Percentiles rank a stretch among this genome's conserved stretches.
These are phyloP conservation scores for Brachypteracias leptosomus DNA, from an alignment of 2,113 vertebrate species.

Conservation along the genomic window DNA sequence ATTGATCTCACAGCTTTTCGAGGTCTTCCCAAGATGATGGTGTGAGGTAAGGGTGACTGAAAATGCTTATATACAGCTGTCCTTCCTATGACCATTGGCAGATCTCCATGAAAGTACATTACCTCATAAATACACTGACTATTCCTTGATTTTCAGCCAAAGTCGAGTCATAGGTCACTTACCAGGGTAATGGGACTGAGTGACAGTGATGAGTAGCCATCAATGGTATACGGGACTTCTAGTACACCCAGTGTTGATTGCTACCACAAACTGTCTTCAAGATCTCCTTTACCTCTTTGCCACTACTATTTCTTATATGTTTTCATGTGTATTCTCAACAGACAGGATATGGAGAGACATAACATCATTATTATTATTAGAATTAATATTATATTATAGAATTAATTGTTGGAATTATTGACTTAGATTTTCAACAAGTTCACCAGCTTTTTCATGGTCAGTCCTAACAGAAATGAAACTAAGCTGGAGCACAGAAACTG, in stretches of 20 bases:
- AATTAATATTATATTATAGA: not conserved
- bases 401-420: not conserved
- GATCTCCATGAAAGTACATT: not conserved
- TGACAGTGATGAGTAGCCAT: not conserved
- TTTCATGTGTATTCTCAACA: not conserved
- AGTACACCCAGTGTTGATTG: rapidly evolving
- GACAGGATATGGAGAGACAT: not conserved
- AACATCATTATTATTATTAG: no score
- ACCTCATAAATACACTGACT: not conserved
- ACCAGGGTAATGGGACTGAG: rapidly evolving
- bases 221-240: rapidly evolving
- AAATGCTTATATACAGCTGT: rapidly evolving
- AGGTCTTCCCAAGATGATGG: not conserved
- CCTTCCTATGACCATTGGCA: rapidly evolving
- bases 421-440: not conserved
- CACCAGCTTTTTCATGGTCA: not conserved
- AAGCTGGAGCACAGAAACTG: not conserved
- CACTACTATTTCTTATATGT: rapidly evolving
- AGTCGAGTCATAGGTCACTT: rapidly evolving
- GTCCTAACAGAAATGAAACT: not conserved
- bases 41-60: not conserved
- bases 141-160: not conserved
- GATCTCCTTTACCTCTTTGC: not conserved
- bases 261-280: not conserved
- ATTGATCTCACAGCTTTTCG: not conserved